Evolutionary conservation across 2,888 invertebrate genomes (phyloP).

Genomic region (Cephus sareptanus): DNA sequence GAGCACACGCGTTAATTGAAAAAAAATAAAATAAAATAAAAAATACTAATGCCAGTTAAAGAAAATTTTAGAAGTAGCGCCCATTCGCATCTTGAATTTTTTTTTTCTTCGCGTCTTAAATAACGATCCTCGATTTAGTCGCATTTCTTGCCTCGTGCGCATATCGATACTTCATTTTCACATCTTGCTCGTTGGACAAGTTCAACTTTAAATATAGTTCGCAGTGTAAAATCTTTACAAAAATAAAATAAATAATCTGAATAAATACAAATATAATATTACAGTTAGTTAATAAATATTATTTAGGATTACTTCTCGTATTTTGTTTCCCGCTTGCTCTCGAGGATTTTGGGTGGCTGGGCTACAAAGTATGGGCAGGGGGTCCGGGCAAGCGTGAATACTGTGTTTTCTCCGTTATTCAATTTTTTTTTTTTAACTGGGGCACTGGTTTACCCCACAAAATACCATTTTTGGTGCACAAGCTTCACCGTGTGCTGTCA

Average conservation of each 20-base stretch:
- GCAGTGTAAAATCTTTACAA: slow-evolving; percentile 59
- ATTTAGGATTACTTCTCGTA: slow-evolving; percentile 35
- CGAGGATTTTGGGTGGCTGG: slow-evolving; percentile 4
- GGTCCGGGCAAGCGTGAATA: slow-evolving; percentile 21
- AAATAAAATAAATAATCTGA: slow-evolving; percentile 66
- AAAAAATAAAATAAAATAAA: not conserved
- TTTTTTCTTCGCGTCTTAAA: not conserved
- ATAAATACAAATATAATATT: slow-evolving; percentile 60
- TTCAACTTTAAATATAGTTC: slow-evolving; percentile 40
- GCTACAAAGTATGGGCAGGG: not conserved
- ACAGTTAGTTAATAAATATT: slow-evolving; percentile 63
- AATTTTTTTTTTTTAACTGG: not conserved
- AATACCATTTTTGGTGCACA: not conserved
- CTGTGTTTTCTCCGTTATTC: slow-evolving; percentile 15
- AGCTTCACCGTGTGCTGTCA: not conserved
- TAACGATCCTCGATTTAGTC: not conserved
- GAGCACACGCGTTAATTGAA: slow-evolving; percentile 30
- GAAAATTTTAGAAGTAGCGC: slow-evolving; percentile 1
- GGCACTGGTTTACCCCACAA: not conserved
- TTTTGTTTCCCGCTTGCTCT: slow-evolving; percentile 12
- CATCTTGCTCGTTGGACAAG: not conserved
- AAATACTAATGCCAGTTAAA: slow-evolving; percentile 20
- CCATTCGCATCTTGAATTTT: not conserved
- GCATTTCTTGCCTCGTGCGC: slow-evolving; percentile 1
- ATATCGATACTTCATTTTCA: not conserved